Evolutionary conservation across 2,797 vertebrate genomes (phyloP).

Genomic region (Lithobates sylvaticus): DNA sequence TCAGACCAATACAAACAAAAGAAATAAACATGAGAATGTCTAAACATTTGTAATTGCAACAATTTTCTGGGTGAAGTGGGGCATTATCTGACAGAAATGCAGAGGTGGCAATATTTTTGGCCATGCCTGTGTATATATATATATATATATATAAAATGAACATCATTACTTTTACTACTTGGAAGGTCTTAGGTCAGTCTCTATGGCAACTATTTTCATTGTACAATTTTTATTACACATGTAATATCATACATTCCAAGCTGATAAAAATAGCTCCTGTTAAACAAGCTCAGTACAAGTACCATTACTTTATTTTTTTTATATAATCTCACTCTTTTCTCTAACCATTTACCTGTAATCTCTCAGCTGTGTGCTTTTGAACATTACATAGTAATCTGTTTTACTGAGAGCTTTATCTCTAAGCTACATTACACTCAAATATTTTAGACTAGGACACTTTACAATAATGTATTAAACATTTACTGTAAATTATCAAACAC

Average conservation of each 20-base stretch:
- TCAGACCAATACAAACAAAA: too few species aligned
- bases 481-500: constrained; percentile 21
- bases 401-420: background rate
- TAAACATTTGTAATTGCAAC: too few species aligned
- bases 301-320: too few species aligned
- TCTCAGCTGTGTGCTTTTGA: background rate
- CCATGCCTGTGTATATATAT: too few species aligned
- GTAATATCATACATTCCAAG: constrained; percentile 5
- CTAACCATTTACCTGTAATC: background rate
- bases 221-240: constrained; percentile 5
- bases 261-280: background rate
- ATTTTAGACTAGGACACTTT: background rate
- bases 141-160: too few species aligned
- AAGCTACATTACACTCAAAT: constrained; percentile 10
- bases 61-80: too few species aligned
- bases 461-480: constrained; percentile 45
- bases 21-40: too few species aligned
- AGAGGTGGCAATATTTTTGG: too few species aligned
- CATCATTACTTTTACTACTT: background rate
- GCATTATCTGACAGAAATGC: too few species aligned
- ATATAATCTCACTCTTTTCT: background rate
- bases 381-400: background rate
- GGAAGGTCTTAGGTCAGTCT: constrained; percentile 16
- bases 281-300: background rate
- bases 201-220: constrained; percentile 25